Base-by-base conservation (phyloP, 2,113 vertebrate genomes). In the Mus spicilegus region DNA sequence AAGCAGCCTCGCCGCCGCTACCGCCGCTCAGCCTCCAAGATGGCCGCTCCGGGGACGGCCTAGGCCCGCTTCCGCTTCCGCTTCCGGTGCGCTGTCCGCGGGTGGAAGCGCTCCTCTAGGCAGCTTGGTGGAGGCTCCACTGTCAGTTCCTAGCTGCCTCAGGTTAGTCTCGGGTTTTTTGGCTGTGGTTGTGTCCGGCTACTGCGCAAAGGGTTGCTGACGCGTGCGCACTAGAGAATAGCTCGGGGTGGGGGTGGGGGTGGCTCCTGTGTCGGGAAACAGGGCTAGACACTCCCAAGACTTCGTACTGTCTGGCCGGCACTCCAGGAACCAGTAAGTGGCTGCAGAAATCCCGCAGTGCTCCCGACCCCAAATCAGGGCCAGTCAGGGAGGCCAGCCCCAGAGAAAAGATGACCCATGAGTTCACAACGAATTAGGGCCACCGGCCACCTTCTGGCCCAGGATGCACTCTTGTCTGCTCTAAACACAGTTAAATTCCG, bases 71-170 rank as follows among this genome's bases (percentile, higher is more conserved):
- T 90, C 89, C 89, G 89, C 89, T 90, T 90, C 89, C 89, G 89
- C 89, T 90, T 90, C 89, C 89, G 88, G 88, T 49, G 58, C 72
- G 42, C 73, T 19, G 75, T 17, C 20, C 46, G 73, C 42, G 0
- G 14, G 56, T 11, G 70, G n/a, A 39, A 46, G 58, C 75, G 0
- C 89, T 46, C 46, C 94, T 97, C 97, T 96, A 95, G 97, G 89
- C 87, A 3, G 30, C 80, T 69, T 0, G 96, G 97, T 3, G 75
- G 87, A 70, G 69, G 26, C 22, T 87, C 67, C 26, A 72, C 65
- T 51, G 9, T 69, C 26, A 2, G 2, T 56, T 4, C 69, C 89
- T 87, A 87, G 5, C 17, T 63, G 72, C 16, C 17, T 0, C n/a
- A 7, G 13, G 14, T 30, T 33, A 69, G 65, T 69, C 65, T 69